Evolutionary conservation across 1,140 invertebrate species (phyloP), one percentile per base, ranked within the genome.

Genomic region (Saccostrea cuccullata): DNA sequence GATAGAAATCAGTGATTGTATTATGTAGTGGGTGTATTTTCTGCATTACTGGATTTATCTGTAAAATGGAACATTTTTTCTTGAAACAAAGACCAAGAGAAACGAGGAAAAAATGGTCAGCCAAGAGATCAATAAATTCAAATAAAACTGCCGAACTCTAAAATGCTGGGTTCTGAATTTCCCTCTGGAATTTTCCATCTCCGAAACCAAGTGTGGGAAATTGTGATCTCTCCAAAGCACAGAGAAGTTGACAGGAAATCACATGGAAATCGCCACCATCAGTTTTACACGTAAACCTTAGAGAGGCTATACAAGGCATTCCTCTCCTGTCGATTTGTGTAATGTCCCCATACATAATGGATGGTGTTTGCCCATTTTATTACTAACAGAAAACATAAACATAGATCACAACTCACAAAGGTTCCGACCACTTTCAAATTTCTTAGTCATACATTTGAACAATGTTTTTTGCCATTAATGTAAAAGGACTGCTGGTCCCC

Each of bases 321-420:
- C 13, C 67, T 73, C 12, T 73, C 26, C 23, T 30, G 67, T 60
- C 58, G 58, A 60, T 60, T 60, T 60, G 3, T 60, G 58, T 60
- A 60, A 60, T 17, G 58, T 60, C 58, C 58, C 26, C 26, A 23
- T 73, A 73, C 67, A 73, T 73, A 73, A 73, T 73, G 67, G 67
- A 73, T 73, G 67, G 23, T 30, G 23, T 73, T 73, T 73, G 67
- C 67, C 67, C 12, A 26, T 73, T 73, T 73, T 73, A 73, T 73
- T 73, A 23, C 67, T 73, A 73, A 73, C 23, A 73, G 67, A 73
- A 73, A 73, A 73, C 67, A 73, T 73, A 73, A 73, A 73, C 67
- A 73, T 73, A 73, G 67, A 73, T 73, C 67, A 73, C 23, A 73
- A 73, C 26, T 73, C 67, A 73, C 67, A 73, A 73, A 26, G 67